phyloP scores from a whole-genome alignment of 92 coral and sea anemone species.

The Palythoa grandiflora region DNA sequence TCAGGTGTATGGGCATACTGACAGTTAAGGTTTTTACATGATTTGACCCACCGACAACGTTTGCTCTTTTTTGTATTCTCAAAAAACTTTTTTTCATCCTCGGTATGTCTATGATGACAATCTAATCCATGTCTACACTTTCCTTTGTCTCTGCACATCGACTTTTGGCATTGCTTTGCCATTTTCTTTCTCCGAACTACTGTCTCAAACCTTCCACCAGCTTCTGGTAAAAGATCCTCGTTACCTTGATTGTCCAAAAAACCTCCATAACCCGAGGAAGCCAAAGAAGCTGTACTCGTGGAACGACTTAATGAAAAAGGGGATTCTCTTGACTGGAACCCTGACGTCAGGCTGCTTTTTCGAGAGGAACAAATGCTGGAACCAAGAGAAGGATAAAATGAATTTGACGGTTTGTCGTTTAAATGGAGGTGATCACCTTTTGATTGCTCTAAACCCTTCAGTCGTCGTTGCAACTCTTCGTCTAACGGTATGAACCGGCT shows the following conservation, averaged over 20 bases:
- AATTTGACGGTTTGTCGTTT: neutral
- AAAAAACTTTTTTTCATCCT: constrained; percentile 1
- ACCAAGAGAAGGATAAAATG: neutral
- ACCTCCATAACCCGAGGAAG: constrained; percentile 29
- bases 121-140: neutral
- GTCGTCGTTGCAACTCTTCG: neutral
- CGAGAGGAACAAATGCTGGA: neutral
- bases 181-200: neutral
- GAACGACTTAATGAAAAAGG: constrained; percentile 7
- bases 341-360: neutral
- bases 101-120: constrained; percentile 17
- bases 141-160: constrained; percentile 6
- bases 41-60: neutral
- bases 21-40: neutral
- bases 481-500: neutral
- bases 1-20: neutral
- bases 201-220: neutral
- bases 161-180: neutral
- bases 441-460: neutral
- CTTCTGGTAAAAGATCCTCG: neutral
- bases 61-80: neutral
- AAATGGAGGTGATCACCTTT: neutral
- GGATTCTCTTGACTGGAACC: neutral
- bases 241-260: too few species aligned
- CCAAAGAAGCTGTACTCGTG: constrained; percentile 20